Evolutionary conservation across 2,113 vertebrate species (phyloP).

Genomic region (Leucosticte australis): DNA sequence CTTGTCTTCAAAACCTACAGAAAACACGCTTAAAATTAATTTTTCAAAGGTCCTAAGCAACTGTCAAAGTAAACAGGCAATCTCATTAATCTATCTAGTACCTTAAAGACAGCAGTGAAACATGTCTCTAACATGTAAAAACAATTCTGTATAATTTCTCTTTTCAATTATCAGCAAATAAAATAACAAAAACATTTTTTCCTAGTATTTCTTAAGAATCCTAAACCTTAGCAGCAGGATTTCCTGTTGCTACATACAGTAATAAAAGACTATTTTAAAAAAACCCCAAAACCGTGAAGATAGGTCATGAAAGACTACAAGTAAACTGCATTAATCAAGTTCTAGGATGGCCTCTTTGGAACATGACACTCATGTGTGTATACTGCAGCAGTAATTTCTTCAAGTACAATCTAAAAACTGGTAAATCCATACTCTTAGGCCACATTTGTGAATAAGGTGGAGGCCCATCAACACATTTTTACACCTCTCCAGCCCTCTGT

Average conservation of each 20-base stretch:
- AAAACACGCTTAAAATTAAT: background rate
- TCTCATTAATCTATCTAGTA: background rate
- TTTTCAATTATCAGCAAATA: background rate
- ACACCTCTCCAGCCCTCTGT: background rate
- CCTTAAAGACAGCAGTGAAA: background rate
- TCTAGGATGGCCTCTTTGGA: background rate
- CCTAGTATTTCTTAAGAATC: background rate
- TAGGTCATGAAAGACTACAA: background rate
- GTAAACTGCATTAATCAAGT: background rate
- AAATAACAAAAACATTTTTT: background rate
- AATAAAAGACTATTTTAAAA: background rate
- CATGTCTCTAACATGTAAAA: background rate
- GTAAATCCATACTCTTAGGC: background rate
- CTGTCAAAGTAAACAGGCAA: background rate
- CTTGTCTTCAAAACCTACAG: background rate
- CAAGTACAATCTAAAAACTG: background rate
- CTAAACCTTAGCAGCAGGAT: background rate
- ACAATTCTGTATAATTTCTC: background rate
- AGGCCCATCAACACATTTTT: background rate
- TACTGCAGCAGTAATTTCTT: background rate
- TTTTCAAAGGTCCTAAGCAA: background rate
- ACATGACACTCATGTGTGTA: accelerated
- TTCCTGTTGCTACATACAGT: background rate
- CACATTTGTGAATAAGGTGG: background rate
- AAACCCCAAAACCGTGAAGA: accelerated